Evolutionary conservation across 2,113 vertebrate genomes (phyloP), one percentile per base, ranked within the genome.

Genomic region (Lophura nycthemera): DNA sequence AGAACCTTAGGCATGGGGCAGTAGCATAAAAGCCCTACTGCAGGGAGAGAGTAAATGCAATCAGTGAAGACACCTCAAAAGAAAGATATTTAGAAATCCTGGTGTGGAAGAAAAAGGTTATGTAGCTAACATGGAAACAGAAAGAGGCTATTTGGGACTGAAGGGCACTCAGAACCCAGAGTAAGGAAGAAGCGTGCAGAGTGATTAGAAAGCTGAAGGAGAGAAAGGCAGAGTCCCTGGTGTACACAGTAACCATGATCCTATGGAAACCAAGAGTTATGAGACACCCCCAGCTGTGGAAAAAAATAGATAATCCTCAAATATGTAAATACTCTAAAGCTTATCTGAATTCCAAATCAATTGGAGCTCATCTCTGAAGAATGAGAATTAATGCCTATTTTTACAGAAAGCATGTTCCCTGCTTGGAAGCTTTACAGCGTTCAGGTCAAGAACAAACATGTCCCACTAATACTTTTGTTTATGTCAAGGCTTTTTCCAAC

Each of bases 301-400:
- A 96, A 93, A 86, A 88, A 88, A 21, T 16, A 87, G 83, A 91
- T 95, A 95, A 95, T 93, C 79, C 92, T 84, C 64, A 95, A 94
- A 91, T 96, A 95, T 79, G 71, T 83, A 93, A 95, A 92, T 88
- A 13, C 32, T 80, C 93, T 89, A 65, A 81, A 88, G 88, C 93
- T 97, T 96, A 95, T 94, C 86, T 96, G 81, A 87, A 96, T 96
- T 96, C 90, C 88, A 88, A 93, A 95, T 83, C 50, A 77, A 74
- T 90, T 92, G 80, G 84, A 94, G 21, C 90, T 81, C 75, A 74
- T 86, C 50, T 50, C 59, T 86, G 73, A 93, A 86, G 87, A 93
- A 91, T 96, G 92, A 95, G 84, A 94, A 91, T 88, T 91, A 94
- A 84, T 84, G 25, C 56, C 7, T 90, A 30, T 66, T 94, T 92